A percentile compares a stretch with the other conserved stretches of the same genome.
These are phyloP conservation scores for Argyrosomus regius DNA, from an alignment of 2,797 vertebrate genomes.

Conservation along the genomic window DNA sequence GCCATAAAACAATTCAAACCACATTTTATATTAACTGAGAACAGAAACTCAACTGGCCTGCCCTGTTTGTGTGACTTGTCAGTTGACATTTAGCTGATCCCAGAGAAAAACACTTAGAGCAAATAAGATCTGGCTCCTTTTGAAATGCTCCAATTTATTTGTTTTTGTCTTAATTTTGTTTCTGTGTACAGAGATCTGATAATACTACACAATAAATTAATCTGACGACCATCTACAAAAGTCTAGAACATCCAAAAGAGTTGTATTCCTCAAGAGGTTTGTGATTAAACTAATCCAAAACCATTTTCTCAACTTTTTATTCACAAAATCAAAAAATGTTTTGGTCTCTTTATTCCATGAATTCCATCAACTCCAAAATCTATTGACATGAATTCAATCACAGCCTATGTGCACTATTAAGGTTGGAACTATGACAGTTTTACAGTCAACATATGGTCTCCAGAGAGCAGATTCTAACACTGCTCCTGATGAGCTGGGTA, in stretches of 20 bases:
- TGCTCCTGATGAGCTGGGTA: not conserved
- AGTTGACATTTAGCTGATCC: slow-evolving; percentile 27
- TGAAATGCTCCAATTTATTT: not conserved
- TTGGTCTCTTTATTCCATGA: too few relatives aligned
- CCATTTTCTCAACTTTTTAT: not conserved
- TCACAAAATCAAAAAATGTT: not conserved
- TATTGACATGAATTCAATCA: too few relatives aligned
- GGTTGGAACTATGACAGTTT: not conserved
- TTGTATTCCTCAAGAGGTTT: not conserved
- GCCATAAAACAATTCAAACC: slow-evolving; percentile 30
- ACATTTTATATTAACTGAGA: slow-evolving; percentile 50
- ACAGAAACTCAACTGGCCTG: slow-evolving; percentile 23
- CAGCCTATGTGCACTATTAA: not conserved
- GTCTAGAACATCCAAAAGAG: not conserved
- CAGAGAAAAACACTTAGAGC: slow-evolving; percentile 13
- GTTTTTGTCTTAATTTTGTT: slow-evolving; percentile 12
- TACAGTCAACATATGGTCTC: not conserved
- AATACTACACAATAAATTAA: not conserved
- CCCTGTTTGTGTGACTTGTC: slow-evolving; percentile 25
- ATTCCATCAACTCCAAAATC: too few relatives aligned
- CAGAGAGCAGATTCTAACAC: not conserved
- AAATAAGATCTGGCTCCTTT: slow-evolving; percentile 6
- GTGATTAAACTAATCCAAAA: not conserved
- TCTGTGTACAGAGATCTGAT: not conserved
- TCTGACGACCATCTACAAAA: not conserved